phyloP scores from a whole-genome alignment of 1,140 invertebrate species.

The Carcinoscorpius rotundicauda region DNA sequence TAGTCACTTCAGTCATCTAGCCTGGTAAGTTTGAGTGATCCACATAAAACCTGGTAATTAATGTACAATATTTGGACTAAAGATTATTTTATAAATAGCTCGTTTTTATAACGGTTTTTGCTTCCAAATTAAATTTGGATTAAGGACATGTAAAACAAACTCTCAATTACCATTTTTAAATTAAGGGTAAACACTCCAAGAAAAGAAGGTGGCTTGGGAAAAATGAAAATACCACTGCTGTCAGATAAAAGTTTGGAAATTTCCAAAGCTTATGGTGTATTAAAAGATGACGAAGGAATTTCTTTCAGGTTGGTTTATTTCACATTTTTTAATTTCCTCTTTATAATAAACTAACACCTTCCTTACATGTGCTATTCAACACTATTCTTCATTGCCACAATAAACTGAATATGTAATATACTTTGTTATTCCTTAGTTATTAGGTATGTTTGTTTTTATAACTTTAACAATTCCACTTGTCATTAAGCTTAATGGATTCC shows the following conservation, averaged over 20 bases:
- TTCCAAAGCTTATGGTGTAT: constrained; percentile 71
- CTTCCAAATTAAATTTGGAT: background rate
- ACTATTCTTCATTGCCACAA: background rate
- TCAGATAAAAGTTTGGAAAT: constrained; percentile 86
- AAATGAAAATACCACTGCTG: constrained; percentile 77
- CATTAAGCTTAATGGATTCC: constrained; percentile 50
- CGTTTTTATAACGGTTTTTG: background rate
- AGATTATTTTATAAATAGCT: constrained; percentile 9
- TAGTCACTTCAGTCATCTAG: constrained; percentile 74
- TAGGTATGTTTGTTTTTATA: background rate
- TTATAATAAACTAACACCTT: too few relatives aligned
- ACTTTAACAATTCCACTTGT: constrained; percentile 36
- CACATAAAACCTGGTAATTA: constrained; percentile 35
- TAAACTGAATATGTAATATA: background rate
- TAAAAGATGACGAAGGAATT: constrained; percentile 69
- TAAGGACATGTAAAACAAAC: background rate
- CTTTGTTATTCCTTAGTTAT: background rate
- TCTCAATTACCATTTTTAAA: too few relatives aligned
- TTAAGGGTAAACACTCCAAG: constrained; percentile 11
- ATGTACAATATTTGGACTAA: constrained; percentile 2
- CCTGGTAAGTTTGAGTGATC: constrained; percentile 45
- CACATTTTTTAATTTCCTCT: constrained; percentile 2
- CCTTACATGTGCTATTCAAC: background rate
- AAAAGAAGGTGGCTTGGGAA: constrained; percentile 65
- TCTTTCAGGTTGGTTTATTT: constrained; percentile 41